phyloP scores from a whole-genome alignment of 1,140 invertebrate genomes.

The Pachypsylla venusta region DNA sequence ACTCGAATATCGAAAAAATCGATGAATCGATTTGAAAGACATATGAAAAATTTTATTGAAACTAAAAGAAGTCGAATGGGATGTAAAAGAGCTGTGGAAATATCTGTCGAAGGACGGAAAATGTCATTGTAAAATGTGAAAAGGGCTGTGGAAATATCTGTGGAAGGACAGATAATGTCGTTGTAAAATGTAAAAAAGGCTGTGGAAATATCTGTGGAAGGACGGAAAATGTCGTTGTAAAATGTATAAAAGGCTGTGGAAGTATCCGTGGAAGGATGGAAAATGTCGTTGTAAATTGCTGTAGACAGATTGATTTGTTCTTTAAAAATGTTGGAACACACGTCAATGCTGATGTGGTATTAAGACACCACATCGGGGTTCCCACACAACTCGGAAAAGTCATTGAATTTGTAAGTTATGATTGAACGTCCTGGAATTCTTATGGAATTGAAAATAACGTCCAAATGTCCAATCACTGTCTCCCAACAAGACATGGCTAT shows the following conservation, averaged over 20 bases:
- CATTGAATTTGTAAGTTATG: no score
- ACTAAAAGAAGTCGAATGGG: conserved; percentile 58
- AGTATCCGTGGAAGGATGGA: conserved; percentile 90
- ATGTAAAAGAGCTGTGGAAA: conserved; percentile 65
- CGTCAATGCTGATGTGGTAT: no score
- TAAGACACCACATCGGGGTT: no score
- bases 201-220: conserved; percentile 88
- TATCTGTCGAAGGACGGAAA: conserved; percentile 90
- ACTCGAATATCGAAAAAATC: conserved; percentile 66
- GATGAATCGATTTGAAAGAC: conserved; percentile 74
- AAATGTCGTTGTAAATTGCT: conserved; percentile 77
- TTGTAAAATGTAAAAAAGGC: conserved; percentile 66
- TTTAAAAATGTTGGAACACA: no score
- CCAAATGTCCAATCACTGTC: no score
- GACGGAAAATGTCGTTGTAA: conserved; percentile 83
- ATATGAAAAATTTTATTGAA: conserved; percentile 78
- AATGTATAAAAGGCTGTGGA: conserved; percentile 64
- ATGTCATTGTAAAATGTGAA: conserved; percentile 75
- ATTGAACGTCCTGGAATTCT: no score
- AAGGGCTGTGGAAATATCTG: conserved; percentile 81
- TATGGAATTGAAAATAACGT: no score
- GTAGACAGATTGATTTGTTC: no score
- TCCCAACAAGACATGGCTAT: no score
- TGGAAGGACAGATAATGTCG: conserved; percentile 90
- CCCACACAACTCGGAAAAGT: no score